Base-by-base conservation (phyloP, 2,888 invertebrate genomes). In the Napeogenes inachia region DNA sequence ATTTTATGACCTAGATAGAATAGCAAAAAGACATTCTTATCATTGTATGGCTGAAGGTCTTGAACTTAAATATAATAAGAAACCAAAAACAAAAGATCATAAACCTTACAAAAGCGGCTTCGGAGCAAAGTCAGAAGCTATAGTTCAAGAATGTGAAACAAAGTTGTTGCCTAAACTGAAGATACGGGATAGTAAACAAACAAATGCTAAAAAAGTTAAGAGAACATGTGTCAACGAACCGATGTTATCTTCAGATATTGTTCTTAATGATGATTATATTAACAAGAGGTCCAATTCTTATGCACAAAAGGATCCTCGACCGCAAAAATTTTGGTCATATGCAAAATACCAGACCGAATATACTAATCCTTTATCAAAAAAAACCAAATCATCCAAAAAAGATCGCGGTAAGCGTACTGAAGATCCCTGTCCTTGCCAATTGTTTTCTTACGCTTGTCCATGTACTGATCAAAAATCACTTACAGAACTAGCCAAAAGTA, bases 1-100 rank as follows among this genome's bases (percentile, higher is more conserved):
- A 67, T 89, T 87, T 67, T 89, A 78, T 60, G 88, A 89, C 73
- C 73, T 89, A 60, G 89, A 89, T 64, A 80, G 81, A 21, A 73
- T 87, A 63, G 79, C 79, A 8, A 86, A 84, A 70, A 79, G 80
- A 59, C 82, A 85, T 67, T 89, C 89, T 13, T 82, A 81, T 66
- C 78, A 82, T 67, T 79, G 75, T 68, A 62, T 81, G 2, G 71
- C 77, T 53, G 80, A 81, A 55, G 21, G 76, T 0, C 74, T 67
- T 21, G 21, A 35, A 35, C 35, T 35, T 4, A 5, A 35, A 35
- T 21, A 78, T 63, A 71, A 70, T n/a, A 77, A 78, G 69, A 73
- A 64, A 57, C 75, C 32, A 75, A 77, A 67, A 69, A 45, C 67
- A 38, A 72, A 72, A 67, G 75, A 68, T 60, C 62, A 73, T 54